These are phyloP conservation scores for Momotus momota DNA, from an alignment of 2,797 vertebrate genomes.

Conservation along the genomic window DNA sequence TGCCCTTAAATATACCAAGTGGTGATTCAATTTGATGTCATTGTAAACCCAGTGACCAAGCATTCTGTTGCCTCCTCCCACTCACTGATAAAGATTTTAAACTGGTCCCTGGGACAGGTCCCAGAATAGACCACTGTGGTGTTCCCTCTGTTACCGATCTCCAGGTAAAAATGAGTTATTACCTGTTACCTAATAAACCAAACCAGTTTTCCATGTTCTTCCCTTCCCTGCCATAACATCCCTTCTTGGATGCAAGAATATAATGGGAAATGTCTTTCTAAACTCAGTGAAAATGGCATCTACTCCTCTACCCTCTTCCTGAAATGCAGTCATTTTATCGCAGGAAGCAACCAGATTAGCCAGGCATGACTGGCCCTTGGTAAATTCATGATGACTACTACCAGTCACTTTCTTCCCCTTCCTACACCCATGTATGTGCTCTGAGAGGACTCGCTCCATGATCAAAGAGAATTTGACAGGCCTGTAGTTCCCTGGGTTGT, in stretches of 20 bases:
- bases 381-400: not conserved
- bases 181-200: not conserved
- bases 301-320: not conserved
- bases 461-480: not conserved
- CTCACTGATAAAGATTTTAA: not conserved
- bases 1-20: not conserved
- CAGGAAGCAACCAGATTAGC: not conserved
- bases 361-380: not conserved
- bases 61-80: not conserved
- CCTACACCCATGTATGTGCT: not conserved
- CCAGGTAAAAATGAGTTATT: not conserved
- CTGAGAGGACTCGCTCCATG: rapidly evolving
- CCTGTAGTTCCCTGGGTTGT: not conserved
- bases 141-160: not conserved
- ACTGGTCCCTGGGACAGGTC: not conserved
- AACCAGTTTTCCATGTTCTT: not conserved
- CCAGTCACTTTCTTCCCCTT: not conserved
- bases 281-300: not conserved
- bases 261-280: not conserved
- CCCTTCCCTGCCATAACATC: not conserved
- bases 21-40: not conserved
- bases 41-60: not conserved
- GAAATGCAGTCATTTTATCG: not conserved
- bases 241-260: not conserved
- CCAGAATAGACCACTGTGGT: not conserved